A percentile compares a stretch with the other conserved stretches of the same genome.
phyloP scores from a whole-genome alignment of 2,797 vertebrate species.

The Pangasius macronema region DNA sequence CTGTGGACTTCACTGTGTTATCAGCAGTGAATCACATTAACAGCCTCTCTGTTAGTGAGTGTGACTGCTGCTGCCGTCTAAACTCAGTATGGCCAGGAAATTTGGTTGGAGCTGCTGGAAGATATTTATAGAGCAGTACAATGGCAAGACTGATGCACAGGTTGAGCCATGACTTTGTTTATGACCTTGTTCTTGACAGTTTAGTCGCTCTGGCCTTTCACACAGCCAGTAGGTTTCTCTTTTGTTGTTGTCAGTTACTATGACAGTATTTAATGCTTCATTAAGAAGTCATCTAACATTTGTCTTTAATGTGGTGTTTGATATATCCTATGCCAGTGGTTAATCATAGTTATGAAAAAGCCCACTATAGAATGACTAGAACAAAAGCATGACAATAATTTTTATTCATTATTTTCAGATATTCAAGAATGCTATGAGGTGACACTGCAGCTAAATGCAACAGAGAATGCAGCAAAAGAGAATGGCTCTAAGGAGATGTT shows the following conservation, averaged over 20 bases:
- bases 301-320: not conserved
- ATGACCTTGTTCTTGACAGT: constrained; percentile 44
- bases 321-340: not conserved
- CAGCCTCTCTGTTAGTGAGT: constrained; percentile 41
- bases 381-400: not conserved
- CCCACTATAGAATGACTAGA: not conserved
- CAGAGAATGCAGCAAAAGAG: constrained; percentile 67
- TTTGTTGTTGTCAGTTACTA: constrained; percentile 23
- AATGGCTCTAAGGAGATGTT: constrained; percentile 63
- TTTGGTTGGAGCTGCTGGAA: constrained; percentile 43
- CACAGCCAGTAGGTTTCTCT: not conserved
- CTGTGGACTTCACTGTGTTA: constrained; percentile 29
- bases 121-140: constrained; percentile 51
- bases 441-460: constrained; percentile 75
- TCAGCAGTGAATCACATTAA: constrained; percentile 47
- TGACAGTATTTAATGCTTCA: constrained; percentile 8
- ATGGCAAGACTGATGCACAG: constrained; percentile 40
- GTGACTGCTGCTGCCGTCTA: constrained; percentile 31
- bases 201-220: constrained; percentile 28
- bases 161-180: constrained; percentile 41
- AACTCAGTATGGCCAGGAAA: constrained; percentile 47
- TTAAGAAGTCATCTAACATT: not conserved
- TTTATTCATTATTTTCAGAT: constrained; percentile 68
- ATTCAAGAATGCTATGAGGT: constrained; percentile 84
- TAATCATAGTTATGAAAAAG: not conserved